These are phyloP conservation scores for Neopelma chrysocephalum DNA, from an alignment of 2,797 vertebrate species.

Conservation along the genomic window DNA sequence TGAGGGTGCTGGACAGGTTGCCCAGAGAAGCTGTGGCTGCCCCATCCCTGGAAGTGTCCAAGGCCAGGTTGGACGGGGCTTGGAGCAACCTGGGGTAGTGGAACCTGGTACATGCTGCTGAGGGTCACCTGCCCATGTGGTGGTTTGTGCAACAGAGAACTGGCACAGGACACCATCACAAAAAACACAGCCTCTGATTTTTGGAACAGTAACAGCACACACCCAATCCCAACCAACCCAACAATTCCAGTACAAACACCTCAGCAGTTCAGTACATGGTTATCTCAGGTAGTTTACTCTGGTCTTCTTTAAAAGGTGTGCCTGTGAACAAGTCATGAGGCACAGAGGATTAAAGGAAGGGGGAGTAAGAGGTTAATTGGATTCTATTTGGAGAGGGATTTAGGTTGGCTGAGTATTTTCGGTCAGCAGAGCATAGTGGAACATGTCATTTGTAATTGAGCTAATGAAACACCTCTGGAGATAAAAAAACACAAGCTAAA, in stretches of 20 bases:
- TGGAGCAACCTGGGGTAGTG: neutral
- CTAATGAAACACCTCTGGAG: conserved; percentile 68
- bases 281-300: neutral
- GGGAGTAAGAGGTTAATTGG: conserved; percentile 51
- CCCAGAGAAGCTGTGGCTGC: neutral
- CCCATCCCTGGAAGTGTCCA: neutral
- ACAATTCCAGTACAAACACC: neutral
- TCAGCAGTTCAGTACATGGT: neutral
- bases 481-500: conserved; percentile 4
- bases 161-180: neutral
- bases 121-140: neutral
- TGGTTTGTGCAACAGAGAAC: neutral
- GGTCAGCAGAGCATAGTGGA: conserved; percentile 11
- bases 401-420: neutral
- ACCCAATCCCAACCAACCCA: neutral
- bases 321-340: neutral
- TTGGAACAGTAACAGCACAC: neutral
- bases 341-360: neutral
- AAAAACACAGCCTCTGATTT: neutral
- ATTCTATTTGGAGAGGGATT: conserved; percentile 42
- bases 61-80: fast-evolving
- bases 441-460: conserved; percentile 56
- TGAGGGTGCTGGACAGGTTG: neutral
- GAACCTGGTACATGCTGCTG: fast-evolving
- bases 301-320: conserved; percentile 28